phyloP scores from a whole-genome alignment of 1,140 invertebrate genomes.

The Eciton burchellii region DNA sequence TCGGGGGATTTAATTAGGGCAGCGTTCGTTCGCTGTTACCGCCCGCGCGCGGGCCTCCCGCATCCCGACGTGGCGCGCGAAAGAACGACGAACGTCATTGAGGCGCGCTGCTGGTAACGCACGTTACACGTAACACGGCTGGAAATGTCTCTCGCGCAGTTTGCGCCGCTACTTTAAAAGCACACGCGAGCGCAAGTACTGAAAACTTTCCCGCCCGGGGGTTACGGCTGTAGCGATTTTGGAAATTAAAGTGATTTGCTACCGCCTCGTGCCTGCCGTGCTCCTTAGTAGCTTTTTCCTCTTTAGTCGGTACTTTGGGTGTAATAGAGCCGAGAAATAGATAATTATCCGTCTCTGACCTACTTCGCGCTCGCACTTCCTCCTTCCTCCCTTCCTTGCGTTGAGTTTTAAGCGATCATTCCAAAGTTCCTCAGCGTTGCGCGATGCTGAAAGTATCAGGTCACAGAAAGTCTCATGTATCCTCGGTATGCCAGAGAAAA shows the following conservation, averaged over 20 bases:
- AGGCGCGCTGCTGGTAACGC: too few species aligned
- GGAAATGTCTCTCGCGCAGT: slow-evolving; percentile 43
- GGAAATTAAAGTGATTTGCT: slow-evolving; percentile 61
- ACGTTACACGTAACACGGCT: not conserved
- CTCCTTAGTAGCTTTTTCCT: slow-evolving; percentile 58
- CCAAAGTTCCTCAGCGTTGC: slow-evolving; percentile 42
- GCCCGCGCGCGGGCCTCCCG: not conserved
- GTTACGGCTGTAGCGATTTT: slow-evolving; percentile 49
- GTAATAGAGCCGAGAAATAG: slow-evolving; percentile 61
- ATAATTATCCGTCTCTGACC: slow-evolving; percentile 61
- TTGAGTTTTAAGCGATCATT: slow-evolving; percentile 56
- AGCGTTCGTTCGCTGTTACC: not conserved
- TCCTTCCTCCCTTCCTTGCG: slow-evolving; percentile 26
- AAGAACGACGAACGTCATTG: slow-evolving; percentile 1
- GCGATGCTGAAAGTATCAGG: slow-evolving; percentile 32
- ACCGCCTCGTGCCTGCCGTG: slow-evolving; percentile 11
- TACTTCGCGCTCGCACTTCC: slow-evolving; percentile 35
- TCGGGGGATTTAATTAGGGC: slow-evolving; percentile 9
- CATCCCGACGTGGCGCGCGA: not conserved
- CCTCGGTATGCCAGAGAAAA: slow-evolving; percentile 36
- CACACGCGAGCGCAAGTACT: slow-evolving; percentile 30
- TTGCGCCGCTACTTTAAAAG: slow-evolving; percentile 36
- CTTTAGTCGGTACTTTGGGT: slow-evolving; percentile 52
- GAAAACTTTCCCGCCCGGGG: slow-evolving; percentile 38
- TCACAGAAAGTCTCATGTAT: slow-evolving; percentile 34